Evolutionary conservation across 2,113 vertebrate genomes (phyloP).

Genomic region (Notothenia coriiceps): DNA sequence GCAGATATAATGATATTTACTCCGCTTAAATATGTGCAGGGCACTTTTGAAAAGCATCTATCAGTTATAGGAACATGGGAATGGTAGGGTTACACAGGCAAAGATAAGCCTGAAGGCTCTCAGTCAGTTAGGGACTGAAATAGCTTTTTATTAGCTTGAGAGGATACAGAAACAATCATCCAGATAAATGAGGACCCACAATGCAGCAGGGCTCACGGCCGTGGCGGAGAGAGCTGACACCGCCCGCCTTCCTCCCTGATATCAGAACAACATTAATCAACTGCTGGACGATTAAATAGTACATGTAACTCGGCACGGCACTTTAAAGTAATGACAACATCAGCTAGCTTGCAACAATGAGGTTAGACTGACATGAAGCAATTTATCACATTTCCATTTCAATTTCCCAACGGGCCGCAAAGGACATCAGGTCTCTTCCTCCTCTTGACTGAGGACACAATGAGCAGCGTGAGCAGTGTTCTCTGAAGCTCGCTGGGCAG

Average conservation of each 20-base stretch:
- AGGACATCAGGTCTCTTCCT: conserved; percentile 19
- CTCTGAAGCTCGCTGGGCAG: neutral
- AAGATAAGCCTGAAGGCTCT: conserved; percentile 21
- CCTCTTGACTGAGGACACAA: conserved; percentile 9
- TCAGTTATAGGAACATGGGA: conserved; percentile 23
- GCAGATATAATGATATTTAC: conserved; percentile 42
- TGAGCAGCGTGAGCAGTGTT: neutral
- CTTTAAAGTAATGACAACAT: conserved; percentile 61
- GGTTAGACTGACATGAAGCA: conserved; percentile 41
- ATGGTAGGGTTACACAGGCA: neutral
- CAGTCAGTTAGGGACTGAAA: conserved; percentile 28
- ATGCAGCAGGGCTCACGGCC: conserved; percentile 1
- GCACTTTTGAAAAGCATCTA: conserved; percentile 25
- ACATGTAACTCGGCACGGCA: conserved; percentile 30
- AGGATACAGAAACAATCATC: conserved; percentile 45
- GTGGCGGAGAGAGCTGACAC: conserved; percentile 11
- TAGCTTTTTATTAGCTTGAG: conserved; percentile 40
- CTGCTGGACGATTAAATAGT: conserved; percentile 48
- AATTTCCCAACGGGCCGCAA: conserved; percentile 43
- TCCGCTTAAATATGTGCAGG: conserved; percentile 35
- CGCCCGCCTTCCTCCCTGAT: conserved; percentile 19
- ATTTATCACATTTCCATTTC: conserved; percentile 65
- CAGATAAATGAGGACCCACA: conserved; percentile 42
- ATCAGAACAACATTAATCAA: conserved; percentile 58
- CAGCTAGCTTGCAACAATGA: conserved; percentile 48